These are phyloP conservation scores for Spodoptera littoralis DNA, from an alignment of 2,888 invertebrate species.

Conservation along the genomic window DNA sequence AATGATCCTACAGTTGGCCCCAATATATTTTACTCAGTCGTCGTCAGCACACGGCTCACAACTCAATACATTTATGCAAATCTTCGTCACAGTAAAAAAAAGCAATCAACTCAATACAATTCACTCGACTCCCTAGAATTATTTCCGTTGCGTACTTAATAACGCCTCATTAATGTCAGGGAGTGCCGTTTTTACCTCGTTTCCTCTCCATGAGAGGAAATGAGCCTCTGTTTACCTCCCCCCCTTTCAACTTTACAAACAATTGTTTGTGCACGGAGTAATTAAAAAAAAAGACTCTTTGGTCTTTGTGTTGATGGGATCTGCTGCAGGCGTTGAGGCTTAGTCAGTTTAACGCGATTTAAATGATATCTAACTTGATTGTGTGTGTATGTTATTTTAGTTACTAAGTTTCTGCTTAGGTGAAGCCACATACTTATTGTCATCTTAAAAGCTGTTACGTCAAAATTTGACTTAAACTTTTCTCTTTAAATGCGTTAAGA, in stretches of 20 bases:
- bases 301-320: constrained; percentile 28
- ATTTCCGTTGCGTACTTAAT: constrained; percentile 48
- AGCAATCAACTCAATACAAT: constrained; percentile 16
- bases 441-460: no score
- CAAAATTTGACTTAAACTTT: no score
- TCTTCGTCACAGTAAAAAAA: background rate
- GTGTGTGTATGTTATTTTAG: no score
- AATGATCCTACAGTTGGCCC: no score
- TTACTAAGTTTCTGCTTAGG: no score
- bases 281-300: constrained; percentile 49
- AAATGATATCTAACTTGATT: background rate
- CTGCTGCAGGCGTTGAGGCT: constrained; percentile 22
- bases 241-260: constrained; percentile 45
- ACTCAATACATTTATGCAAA: background rate
- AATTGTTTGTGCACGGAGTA: constrained; percentile 53
- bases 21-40: no score
- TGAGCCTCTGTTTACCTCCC: constrained; percentile 51
- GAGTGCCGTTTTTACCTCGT: constrained; percentile 52
- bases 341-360: constrained; percentile 13
- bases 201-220: constrained; percentile 48
- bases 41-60: no score
- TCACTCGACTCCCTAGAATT: constrained; percentile 20
- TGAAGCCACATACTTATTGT: no score
- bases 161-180: constrained; percentile 52
- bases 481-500: no score